Conservation (phyloP, 2,797 vertebrate genomes). For the Melanotaenia pygmaea region DNA sequence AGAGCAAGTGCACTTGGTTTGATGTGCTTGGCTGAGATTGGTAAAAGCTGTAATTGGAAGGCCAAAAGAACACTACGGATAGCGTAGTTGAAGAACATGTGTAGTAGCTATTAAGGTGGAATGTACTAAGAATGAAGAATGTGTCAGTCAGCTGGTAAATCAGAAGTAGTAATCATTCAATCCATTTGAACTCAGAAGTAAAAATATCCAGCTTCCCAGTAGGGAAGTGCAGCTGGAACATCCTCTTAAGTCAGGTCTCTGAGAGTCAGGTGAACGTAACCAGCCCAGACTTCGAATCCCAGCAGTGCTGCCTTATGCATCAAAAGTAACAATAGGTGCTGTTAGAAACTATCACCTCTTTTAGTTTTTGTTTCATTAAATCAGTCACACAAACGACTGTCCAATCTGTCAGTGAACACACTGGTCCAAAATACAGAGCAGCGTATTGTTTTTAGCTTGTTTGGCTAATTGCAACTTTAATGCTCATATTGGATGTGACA, state of each 20-base stretch:
- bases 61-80: constrained; percentile 61
- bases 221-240: background rate
- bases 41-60: constrained; percentile 18
- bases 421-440: background rate
- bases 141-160: constrained; percentile 24
- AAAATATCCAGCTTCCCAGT: background rate
- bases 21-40: constrained; percentile 65
- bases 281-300: background rate
- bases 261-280: background rate
- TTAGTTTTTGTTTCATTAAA: background rate
- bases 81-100: constrained; percentile 12
- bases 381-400: background rate
- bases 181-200: background rate
- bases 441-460: background rate
- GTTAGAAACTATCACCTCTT: background rate
- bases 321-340: background rate
- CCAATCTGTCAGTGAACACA: background rate
- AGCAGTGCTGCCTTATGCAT: background rate
- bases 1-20: constrained; percentile 94
- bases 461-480: background rate
- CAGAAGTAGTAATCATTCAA: constrained; percentile 20
- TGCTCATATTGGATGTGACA: background rate
- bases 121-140: constrained; percentile 55
- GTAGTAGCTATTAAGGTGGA: constrained; percentile 29
- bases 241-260: background rate